Evolutionary conservation across 1,140 invertebrate species (phyloP), one percentile per base, ranked within the genome.

Genomic region (Cydia splendana): DNA sequence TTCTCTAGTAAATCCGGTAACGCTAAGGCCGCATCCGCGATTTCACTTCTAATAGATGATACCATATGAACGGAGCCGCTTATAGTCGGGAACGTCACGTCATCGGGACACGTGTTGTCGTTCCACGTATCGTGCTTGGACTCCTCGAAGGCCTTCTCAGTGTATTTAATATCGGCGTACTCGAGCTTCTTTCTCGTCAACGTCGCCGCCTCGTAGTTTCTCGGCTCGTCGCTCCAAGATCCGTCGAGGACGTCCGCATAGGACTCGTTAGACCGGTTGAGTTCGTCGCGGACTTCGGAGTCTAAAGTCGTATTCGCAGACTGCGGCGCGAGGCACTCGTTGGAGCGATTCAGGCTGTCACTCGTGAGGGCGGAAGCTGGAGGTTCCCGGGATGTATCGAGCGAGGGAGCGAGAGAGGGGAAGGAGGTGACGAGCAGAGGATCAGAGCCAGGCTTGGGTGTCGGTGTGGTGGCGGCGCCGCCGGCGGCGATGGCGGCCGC

Each of bases 11-110:
- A 77, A 78, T 94, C 93, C 5, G 93, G 90, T 13, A 93, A 77
- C 0, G 84, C 83, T 51, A 78, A 75, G 2, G 81, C 81, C n/a
- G 83, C 80, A 78, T 94, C 92, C 0, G 84, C 88, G 24, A 90
- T 81, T 75, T 96, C 96, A 81, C 96, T 95, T 76, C 94, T 95
- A 65, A 96, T 95, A 0, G 96, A 96, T 0, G 95, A 94, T 0
- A 95, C 94, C 73, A 96, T 88, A 1, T 96, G 96, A 0, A 95
- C 95, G 45, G 96, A 96, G 20, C 96, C 95, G 77, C 96, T 97
- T 18, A 97, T 95, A 62, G 96, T 97, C 0, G 96, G 96, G 85
- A 97, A 97, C 0, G 96, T 96, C 51, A 96, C 91, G 80, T 97
- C 96, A 87, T 96, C 96, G 0, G 95, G 95, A 71, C 95, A 95